Percentiles rank a stretch among this genome's conserved stretches.
These are phyloP conservation scores for Hirtodrosophila trivittata DNA, from an alignment of 2,888 invertebrate species.

Conservation along the genomic window DNA sequence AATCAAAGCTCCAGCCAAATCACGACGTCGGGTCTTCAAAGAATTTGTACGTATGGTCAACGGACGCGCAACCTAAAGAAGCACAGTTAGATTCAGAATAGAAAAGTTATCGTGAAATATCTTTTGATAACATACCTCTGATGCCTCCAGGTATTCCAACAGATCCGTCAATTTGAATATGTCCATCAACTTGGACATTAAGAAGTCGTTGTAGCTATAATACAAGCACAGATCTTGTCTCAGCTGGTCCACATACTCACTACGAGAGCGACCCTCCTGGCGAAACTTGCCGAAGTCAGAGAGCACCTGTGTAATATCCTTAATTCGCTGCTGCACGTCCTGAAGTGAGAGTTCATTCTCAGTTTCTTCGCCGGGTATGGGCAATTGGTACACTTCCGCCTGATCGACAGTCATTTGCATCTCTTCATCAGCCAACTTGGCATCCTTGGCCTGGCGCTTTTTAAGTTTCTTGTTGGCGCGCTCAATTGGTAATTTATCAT, in stretches of 20 bases:
- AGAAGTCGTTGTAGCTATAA: constrained; percentile 98
- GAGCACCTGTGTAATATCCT: constrained; percentile 92
- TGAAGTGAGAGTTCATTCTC: constrained; percentile 90
- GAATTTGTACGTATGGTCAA: constrained; percentile 98
- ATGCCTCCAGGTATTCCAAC: constrained; percentile 97
- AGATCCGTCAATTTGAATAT: constrained; percentile 94
- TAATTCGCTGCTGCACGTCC: constrained; percentile 94
- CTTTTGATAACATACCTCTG: constrained; percentile 87
- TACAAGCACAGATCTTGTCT: constrained; percentile 94
- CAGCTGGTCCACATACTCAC: constrained; percentile 92
- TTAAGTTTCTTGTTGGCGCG: constrained; percentile 91
- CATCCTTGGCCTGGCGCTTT: constrained; percentile 88
- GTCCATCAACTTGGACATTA: constrained; percentile 96
- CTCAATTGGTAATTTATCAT: constrained; percentile 93
- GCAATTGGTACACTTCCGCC: constrained; percentile 91
- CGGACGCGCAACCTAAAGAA: constrained; percentile 88
- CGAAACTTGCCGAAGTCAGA: constrained; percentile 90
- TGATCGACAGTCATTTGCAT: constrained; percentile 91
- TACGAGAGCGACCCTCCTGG: constrained; percentile 88
- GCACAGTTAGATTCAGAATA: neutral
- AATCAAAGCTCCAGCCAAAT: constrained; percentile 96
- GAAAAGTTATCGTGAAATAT: neutral
- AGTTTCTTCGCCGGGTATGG: constrained; percentile 90
- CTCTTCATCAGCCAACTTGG: constrained; percentile 91
- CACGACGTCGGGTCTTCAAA: constrained; percentile 94